Evolutionary conservation across 2,797 vertebrate species (phyloP), one percentile per base, ranked within the genome.

Genomic region (Apogon hyalosoma): DNA sequence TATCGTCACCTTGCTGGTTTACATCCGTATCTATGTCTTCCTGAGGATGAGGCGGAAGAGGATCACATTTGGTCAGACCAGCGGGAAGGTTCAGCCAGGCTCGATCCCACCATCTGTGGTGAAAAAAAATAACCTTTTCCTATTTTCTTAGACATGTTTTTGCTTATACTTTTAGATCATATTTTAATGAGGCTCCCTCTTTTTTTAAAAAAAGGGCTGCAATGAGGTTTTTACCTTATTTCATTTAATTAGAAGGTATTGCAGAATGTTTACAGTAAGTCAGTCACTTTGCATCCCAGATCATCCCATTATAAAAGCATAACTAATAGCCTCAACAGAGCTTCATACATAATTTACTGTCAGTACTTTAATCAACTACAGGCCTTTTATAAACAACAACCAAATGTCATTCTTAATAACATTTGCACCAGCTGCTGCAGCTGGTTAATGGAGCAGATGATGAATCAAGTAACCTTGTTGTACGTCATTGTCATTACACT

Each of bases 11-110:
- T 91, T 98, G 85, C 92, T 98, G 64, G 95, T 98, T 72, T 98
- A 98, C 46, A 90, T 96, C 67, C 95, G 96, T 74, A 98, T 98
- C 90, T 98, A 98, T 52, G 59, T 98, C 53, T 96, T 97, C 75
- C 91, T 98, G 77, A 94, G 95, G 80, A 95, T 94, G 88, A 95
- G 96, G 74, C 87, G 91, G 83, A 98, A 96, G 89, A 92, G 95
- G 87, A 95, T 94, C 65, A 88, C 95, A 36, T 96, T 94, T 2
- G 88, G 94, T 41, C 96, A 97, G 86, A 91, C 94, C 85, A 96
- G 95, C 45, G 90, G 93, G 16, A 95, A 93, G 63, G 18, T 94
- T 85, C 94, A 92, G 70, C 87, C 94, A 47, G 94, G 88, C 54
- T 87, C 80, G 0, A 68, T 70, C 6, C 88, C 86, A 0, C 87